A percentile compares a stretch with the other conserved stretches of the same genome.
Conservation (phyloP, 2,113 vertebrate species). For the Epinephelus fuscoguttatus region DNA sequence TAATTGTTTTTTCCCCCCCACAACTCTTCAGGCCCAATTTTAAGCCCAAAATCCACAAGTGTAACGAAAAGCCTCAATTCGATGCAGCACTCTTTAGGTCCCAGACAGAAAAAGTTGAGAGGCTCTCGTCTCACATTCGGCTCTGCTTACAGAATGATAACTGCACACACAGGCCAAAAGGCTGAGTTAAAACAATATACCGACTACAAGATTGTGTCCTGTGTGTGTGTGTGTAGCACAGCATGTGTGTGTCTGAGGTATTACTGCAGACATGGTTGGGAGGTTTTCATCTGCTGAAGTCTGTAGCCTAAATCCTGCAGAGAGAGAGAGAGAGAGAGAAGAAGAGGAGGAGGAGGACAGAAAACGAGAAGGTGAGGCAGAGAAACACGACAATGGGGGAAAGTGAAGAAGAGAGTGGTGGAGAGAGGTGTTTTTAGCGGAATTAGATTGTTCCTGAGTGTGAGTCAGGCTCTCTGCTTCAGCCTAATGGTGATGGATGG, state of each 20-base stretch:
- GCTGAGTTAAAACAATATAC: slow-evolving; percentile 62
- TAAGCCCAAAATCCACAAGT: slow-evolving; percentile 32
- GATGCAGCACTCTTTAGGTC: slow-evolving; percentile 35
- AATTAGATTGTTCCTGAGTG: slow-evolving; percentile 82
- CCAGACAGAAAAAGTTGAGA: slow-evolving; percentile 51
- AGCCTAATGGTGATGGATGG: slow-evolving; percentile 81
- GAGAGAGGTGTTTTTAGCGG: slow-evolving; percentile 73
- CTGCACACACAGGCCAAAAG: slow-evolving; percentile 43
- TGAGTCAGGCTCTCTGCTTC: slow-evolving; percentile 70
- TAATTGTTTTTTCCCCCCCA: too few relatives aligned
- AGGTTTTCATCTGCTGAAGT: slow-evolving; percentile 77
- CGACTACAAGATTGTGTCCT: slow-evolving; percentile 53
- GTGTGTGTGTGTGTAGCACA: slow-evolving; percentile 18
- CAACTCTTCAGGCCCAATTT: slow-evolving; percentile 2
- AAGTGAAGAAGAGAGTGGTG: slow-evolving; percentile 66
- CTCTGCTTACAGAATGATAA: slow-evolving; percentile 74
- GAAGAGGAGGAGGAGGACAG: slow-evolving; percentile 7
- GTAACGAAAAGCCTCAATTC: slow-evolving; percentile 30
- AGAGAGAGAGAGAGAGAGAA: slow-evolving; percentile 42
- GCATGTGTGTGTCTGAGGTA: slow-evolving; percentile 70
- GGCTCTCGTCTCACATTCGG: slow-evolving; percentile 51
- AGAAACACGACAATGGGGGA: slow-evolving; percentile 54
- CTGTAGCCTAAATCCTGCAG: slow-evolving; percentile 75
- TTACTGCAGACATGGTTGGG: slow-evolving; percentile 80
- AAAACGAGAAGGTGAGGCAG: slow-evolving; percentile 58